Base-by-base conservation (phyloP, 1,140 invertebrate species). In the Halotydeus destructor region DNA sequence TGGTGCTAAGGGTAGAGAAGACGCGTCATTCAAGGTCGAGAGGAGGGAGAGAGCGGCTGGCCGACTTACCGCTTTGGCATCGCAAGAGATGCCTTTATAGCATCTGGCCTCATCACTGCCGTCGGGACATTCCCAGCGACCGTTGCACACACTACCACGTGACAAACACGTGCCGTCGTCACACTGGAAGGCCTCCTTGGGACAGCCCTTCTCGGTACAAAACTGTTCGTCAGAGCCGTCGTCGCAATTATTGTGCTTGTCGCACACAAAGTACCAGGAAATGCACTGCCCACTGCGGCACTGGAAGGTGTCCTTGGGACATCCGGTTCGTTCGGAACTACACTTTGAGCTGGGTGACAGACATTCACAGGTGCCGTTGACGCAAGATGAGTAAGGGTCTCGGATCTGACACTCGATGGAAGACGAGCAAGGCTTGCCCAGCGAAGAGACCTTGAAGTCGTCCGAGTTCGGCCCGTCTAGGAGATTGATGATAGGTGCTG, bases 21-120 rank as follows among this genome's bases (percentile, higher is more conserved):
- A 16, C 3, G n/a, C n/a, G 16, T n/a, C 2, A 12, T 16, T 31
- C 2, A 31, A 31, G 30, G 16, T n/a, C 18, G 16, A 31, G 16
- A n/a, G 30, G 12, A 16, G 12, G 30, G 3, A 16, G 12, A 31
- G 12, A n/a, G 12, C 12, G 12, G 12, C 26, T 37, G 22, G 22
- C 22, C 35, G 26, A 24, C 35, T 6, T 60, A 81, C 82, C 2
- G 78, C 44, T 23, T 47, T 41, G 24, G 25, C 38, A 35, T 52
- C 51, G 28, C 51, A 52, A 12, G 46, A 26, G 35, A 51, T 46
- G 53, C 54, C 51, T 49, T 49, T 48, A 30, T 68, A 66, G 53
- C 80, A 84, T 45, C 73, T 72, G 6, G 65, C 57, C 57, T 86
- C 81, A 51, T 85, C 80, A 53, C 81, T 77, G 12, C 76, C 77